A percentile compares a stretch with the other conserved stretches of the same genome.
phyloP scores from a whole-genome alignment of 1,140 invertebrate genomes.

The Drosophila subobscura region DNA sequence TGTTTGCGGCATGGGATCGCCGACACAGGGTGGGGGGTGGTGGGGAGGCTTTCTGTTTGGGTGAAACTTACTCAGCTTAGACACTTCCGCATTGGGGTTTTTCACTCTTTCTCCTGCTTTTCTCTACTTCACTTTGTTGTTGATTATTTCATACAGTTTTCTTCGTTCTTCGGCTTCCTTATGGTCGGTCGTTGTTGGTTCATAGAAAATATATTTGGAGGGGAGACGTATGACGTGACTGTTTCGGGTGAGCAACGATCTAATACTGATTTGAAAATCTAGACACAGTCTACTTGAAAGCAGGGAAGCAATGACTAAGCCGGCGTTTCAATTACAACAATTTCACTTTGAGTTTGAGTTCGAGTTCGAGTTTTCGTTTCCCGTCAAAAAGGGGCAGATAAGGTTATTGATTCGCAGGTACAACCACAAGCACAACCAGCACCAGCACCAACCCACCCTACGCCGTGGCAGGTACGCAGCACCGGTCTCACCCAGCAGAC shows the following conservation, averaged over 20 bases:
- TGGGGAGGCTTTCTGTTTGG: no score
- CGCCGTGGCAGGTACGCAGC: slow-evolving; percentile 24
- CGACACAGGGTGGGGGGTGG: background rate
- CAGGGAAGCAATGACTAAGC: no score
- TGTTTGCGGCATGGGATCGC: slow-evolving; percentile 31
- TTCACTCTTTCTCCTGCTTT: background rate
- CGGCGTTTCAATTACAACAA: no score
- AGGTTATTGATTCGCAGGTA: slow-evolving; percentile 44
- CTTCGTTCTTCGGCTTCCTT: background rate
- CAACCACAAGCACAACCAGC: slow-evolving; percentile 11
- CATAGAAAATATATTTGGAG: background rate
- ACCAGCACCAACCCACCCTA: slow-evolving; percentile 30
- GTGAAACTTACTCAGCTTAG: slow-evolving; percentile 42
- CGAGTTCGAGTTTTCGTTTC: no score
- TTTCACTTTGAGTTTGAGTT: no score
- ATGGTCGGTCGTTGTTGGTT: background rate
- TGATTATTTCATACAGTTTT: background rate
- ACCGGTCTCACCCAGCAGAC: slow-evolving; percentile 14
- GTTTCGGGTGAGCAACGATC: no score
- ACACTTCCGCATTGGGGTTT: slow-evolving; percentile 35
- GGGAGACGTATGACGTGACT: no score
- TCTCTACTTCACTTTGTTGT: background rate
- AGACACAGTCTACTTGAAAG: no score
- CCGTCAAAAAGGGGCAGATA: slow-evolving; percentile 9
- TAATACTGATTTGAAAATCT: no score